These are phyloP conservation scores for Cinara cedri DNA, from an alignment of 2,888 invertebrate species.

Conservation along the genomic window DNA sequence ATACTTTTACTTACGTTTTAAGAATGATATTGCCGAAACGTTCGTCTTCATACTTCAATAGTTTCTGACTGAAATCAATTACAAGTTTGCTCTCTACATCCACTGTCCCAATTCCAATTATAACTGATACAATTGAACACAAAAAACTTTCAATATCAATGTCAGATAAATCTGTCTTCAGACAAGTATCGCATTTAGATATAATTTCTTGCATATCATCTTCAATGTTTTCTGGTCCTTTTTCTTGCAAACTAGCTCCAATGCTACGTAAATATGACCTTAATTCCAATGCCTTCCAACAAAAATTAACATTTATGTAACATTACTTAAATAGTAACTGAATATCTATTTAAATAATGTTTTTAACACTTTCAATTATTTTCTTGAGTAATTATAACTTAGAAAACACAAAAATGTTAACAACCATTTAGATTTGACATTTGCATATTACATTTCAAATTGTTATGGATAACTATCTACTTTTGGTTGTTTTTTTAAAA, in stretches of 20 bases:
- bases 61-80: slow-evolving; percentile 38
- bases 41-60: slow-evolving; percentile 41
- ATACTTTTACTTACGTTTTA: slow-evolving; percentile 13
- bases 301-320: slow-evolving; percentile 1
- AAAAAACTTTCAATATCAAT: slow-evolving; percentile 88
- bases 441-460: no score
- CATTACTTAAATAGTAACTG: no score
- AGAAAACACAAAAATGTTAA: no score
- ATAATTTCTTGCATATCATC: slow-evolving; percentile 94
- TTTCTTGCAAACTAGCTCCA: slow-evolving; percentile 94
- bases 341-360: no score
- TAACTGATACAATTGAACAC: slow-evolving; percentile 94
- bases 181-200: slow-evolving; percentile 90
- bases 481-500: no score
- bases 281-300: slow-evolving; percentile 78
- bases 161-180: slow-evolving; percentile 81
- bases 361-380: no score
- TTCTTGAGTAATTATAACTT: no score
- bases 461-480: no score
- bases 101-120: slow-evolving; percentile 76
- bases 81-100: slow-evolving; percentile 43
- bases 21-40: slow-evolving; percentile 35
- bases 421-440: no score
- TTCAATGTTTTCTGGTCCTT: slow-evolving; percentile 86
- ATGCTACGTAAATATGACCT: slow-evolving; percentile 87